Conservation (phyloP, 2,113 vertebrate species). For the Origma solitaria region DNA sequence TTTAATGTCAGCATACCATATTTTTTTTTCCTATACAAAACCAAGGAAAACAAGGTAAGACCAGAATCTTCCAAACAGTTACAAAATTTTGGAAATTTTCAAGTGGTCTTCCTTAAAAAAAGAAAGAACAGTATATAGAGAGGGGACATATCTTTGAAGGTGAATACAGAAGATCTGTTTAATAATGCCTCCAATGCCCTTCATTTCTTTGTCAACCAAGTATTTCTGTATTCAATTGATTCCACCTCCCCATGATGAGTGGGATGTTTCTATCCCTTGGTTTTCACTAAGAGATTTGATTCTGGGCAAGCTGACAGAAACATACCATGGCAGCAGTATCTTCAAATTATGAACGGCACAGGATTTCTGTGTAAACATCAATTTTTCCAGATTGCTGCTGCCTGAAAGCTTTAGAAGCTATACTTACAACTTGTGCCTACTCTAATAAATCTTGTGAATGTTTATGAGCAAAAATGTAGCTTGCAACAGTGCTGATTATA, state of each 20-base stretch:
- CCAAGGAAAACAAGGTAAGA: not conserved
- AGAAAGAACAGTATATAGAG: not conserved
- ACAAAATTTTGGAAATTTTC: not conserved
- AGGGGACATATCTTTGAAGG: not conserved
- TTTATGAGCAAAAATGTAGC: slow-evolving; percentile 12
- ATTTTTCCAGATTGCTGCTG: slow-evolving; percentile 68
- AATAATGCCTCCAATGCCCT: not conserved
- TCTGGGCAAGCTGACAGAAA: slow-evolving; percentile 54
- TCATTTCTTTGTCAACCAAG: not conserved
- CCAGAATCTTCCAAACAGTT: not conserved
- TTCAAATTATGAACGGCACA: slow-evolving; percentile 32
- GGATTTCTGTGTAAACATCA: slow-evolving; percentile 63
- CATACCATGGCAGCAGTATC: slow-evolving; percentile 56
- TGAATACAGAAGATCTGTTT: not conserved
- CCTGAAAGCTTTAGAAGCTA: slow-evolving; percentile 54
- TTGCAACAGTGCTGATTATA: not conserved
- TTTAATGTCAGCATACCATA: not conserved
- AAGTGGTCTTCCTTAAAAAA: not conserved
- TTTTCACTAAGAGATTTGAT: slow-evolving; percentile 64
- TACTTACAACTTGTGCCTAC: not conserved
- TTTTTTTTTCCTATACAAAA: not conserved
- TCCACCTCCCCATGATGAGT: slow-evolving; percentile 48
- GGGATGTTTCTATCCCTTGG: not conserved
- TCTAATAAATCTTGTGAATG: slow-evolving; percentile 37
- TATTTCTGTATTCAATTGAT: slow-evolving; percentile 42